phyloP scores from a whole-genome alignment of 2,888 invertebrate genomes.

The Pyrrhia umbra region DNA sequence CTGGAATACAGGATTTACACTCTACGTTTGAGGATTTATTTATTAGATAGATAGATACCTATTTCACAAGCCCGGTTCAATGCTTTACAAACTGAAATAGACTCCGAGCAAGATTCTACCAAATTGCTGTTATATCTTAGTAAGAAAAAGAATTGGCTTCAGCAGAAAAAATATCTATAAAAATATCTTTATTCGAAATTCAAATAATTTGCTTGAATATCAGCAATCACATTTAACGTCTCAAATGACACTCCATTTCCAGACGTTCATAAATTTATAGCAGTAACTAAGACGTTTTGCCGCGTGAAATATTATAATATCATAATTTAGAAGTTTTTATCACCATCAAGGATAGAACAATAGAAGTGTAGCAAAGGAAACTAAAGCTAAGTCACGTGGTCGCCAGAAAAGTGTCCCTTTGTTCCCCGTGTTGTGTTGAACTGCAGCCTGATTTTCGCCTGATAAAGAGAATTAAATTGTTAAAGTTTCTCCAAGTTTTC shows the following conservation, averaged over 20 bases:
- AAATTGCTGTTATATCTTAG: background rate
- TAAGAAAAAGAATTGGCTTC: background rate
- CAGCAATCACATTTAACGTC: slow-evolving; percentile 23
- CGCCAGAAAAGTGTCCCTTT: slow-evolving; percentile 85
- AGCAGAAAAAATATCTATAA: slow-evolving; percentile 16
- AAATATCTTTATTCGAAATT: slow-evolving; percentile 22
- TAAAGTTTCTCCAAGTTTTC: slow-evolving; percentile 50
- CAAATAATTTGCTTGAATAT: slow-evolving; percentile 15
- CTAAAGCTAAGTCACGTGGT: slow-evolving; percentile 73
- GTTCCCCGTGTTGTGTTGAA: slow-evolving; percentile 91
- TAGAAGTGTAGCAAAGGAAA: slow-evolving; percentile 72
- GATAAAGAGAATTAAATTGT: slow-evolving; percentile 60
- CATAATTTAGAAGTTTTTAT: slow-evolving; percentile 21
- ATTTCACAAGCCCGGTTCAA: slow-evolving; percentile 9
- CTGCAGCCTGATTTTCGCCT: slow-evolving; percentile 92
- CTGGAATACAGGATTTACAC: background rate
- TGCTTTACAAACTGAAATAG: slow-evolving; percentile 20
- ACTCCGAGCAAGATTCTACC: background rate
- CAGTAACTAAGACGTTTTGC: background rate
- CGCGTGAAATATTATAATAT: slow-evolving; percentile 11
- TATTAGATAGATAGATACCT: slow-evolving; percentile 16
- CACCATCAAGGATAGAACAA: slow-evolving; percentile 73
- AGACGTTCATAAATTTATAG: slow-evolving; percentile 2
- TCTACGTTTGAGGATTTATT: slow-evolving; percentile 17
- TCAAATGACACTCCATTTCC: background rate